phyloP scores from a whole-genome alignment of 2,113 vertebrate genomes.

The Naja naja region DNA sequence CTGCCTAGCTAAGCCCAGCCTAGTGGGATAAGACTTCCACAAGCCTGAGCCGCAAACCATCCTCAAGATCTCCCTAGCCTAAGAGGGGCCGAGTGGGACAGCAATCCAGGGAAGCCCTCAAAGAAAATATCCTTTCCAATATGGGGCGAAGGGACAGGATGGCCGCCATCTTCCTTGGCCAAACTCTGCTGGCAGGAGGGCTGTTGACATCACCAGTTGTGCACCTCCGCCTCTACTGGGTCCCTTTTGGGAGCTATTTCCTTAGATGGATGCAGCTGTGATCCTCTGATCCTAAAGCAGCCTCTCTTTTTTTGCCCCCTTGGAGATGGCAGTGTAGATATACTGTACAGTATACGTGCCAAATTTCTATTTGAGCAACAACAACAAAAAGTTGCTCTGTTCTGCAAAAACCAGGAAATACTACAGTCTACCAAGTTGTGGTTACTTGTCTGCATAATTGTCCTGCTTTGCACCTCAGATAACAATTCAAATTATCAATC shows the following conservation, averaged over 20 bases:
- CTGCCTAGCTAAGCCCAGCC: not conserved
- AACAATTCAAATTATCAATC: not conserved
- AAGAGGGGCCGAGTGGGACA: not conserved
- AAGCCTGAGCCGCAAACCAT: not conserved
- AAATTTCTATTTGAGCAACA: not conserved
- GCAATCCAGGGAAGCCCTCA: not conserved
- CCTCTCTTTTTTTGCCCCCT: not conserved
- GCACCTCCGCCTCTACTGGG: not conserved
- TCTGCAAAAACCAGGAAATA: not conserved
- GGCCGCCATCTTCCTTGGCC: not conserved
- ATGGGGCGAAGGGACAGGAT: too few species aligned
- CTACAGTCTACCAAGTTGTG: accelerated
- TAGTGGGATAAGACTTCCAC: not conserved
- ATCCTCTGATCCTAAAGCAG: not conserved
- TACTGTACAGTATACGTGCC: not conserved
- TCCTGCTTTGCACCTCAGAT: not conserved
- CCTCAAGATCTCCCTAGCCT: not conserved
- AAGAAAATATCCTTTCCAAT: not conserved
- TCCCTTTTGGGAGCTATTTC: not conserved
- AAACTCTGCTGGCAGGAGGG: not conserved
- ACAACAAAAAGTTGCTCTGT: too few species aligned
- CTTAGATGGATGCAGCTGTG: not conserved
- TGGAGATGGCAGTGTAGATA: not conserved
- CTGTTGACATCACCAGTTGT: not conserved
- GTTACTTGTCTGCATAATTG: not conserved